phyloP scores from a whole-genome alignment of 2,797 vertebrate genomes.

The Prionace glauca region DNA sequence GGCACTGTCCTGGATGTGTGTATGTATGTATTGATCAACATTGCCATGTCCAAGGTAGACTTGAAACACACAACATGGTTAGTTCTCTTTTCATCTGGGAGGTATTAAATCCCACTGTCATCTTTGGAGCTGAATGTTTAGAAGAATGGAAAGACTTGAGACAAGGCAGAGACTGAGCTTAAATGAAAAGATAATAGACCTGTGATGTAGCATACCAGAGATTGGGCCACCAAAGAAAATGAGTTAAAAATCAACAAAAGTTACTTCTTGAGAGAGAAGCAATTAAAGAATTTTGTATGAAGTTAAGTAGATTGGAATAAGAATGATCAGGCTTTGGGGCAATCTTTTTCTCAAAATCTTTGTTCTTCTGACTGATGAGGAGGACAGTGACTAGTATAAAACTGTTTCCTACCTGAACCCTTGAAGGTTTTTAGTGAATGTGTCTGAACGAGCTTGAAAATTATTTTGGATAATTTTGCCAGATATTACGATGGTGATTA shows the following conservation, averaged over 20 bases:
- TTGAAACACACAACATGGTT: neutral
- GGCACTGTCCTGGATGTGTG: neutral
- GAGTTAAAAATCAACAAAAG: neutral
- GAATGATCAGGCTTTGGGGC: neutral
- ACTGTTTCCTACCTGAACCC: neutral
- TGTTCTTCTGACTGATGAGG: neutral
- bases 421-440: neutral
- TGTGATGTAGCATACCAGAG: neutral
- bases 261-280: neutral
- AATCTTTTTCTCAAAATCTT: neutral
- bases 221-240: neutral
- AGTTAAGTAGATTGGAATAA: neutral
- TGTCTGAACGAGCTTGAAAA: neutral
- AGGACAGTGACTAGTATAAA: neutral
- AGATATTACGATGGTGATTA: too few relatives aligned
- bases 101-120: neutral
- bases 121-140: neutral
- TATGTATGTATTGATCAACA: neutral
- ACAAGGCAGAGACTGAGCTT: neutral
- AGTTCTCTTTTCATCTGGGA: neutral
- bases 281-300: neutral
- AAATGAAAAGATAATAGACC: neutral
- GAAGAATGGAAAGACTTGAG: neutral
- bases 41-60: too few relatives aligned
- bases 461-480: neutral